Evolutionary conservation across 1,140 invertebrate genomes (phyloP).

Genomic region (Macrosteles quadrilineatus): DNA sequence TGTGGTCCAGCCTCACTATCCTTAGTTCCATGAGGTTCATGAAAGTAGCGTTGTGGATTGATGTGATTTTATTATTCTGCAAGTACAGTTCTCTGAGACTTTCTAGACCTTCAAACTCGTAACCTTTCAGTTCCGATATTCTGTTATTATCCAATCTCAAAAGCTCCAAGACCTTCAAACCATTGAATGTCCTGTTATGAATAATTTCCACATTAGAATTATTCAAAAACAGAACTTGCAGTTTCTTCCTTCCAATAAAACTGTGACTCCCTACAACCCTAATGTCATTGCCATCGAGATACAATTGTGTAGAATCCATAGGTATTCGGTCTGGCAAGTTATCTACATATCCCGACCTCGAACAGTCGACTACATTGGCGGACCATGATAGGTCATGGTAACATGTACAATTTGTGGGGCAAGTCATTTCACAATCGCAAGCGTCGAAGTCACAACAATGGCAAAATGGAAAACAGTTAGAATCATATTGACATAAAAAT

Average conservation of each 20-base stretch:
- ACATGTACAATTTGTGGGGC: constrained; percentile 87
- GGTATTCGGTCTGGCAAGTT: constrained; percentile 80
- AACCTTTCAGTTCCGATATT: constrained; percentile 72
- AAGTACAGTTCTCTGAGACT: constrained; percentile 64
- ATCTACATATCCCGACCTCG: constrained; percentile 68
- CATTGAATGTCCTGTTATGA: constrained; percentile 89
- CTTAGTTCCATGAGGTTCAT: constrained; percentile 66
- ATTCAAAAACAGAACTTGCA: constrained; percentile 82
- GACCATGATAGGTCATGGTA: constrained; percentile 92
- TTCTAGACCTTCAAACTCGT: constrained; percentile 78
- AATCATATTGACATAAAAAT: constrained; percentile 88
- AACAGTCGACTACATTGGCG: constrained; percentile 90
- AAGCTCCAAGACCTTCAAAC: constrained; percentile 76
- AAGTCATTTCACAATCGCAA: constrained; percentile 94
- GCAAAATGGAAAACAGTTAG: constrained; percentile 87
- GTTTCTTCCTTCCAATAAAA: constrained; percentile 85
- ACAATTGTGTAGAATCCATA: constrained; percentile 89
- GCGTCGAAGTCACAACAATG: constrained; percentile 94
- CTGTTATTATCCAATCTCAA: constrained; percentile 81
- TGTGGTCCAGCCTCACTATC: constrained; percentile 74
- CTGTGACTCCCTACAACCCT: constrained; percentile 76
- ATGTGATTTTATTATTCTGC: constrained; percentile 66
- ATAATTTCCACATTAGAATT: constrained; percentile 81
- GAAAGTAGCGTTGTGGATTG: constrained; percentile 79
- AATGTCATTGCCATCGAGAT: constrained; percentile 86